Evolutionary conservation across 2,888 invertebrate genomes (phyloP), one percentile per base, ranked within the genome.

Genomic region (Thecophora atra): DNA sequence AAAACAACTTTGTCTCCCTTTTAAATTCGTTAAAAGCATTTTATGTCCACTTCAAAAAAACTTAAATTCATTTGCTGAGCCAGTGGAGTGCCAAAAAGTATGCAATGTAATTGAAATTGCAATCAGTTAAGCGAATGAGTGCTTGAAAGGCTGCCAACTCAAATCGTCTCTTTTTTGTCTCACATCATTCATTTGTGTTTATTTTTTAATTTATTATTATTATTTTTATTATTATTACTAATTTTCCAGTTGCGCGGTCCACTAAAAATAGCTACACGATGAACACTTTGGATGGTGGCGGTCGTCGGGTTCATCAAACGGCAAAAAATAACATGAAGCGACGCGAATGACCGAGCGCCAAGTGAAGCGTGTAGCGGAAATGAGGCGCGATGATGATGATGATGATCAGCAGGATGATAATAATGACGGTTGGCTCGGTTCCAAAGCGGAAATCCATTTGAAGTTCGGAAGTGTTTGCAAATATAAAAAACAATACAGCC

Each of bases 51-150:
- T 11, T 37, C 37, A 6, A 37, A 37, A 37, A 37, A 37, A 68
- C 58, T 68, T 44, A 68, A 58, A 68, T 68, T 68, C 54, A 68
- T 58, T 56, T 68, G 42, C 58, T 8, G 11, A 21, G 4, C 24
- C 17, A 28, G 2, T 54, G 30, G 56, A 67, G 47, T 58, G 71
- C 71, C 71, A 71, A 71, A 71, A 71, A 30, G 30, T 66, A 58
- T 71, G 54, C 63, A 44, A 64, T 66, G 2, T 19, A 44, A 63
- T 42, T 2, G 15, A 1, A 47, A 47, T 47, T 11, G 24, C 21
- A 67, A 54, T 54, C 28, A 42, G 19, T 67, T 54, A 54, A 64
- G 63, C 47, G 24, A 54, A 52, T 37, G 52, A 60, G 37, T 51
- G 21, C 37, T 44, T 64, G 54, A 62, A 58, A 24, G 3, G 26